Conservation (phyloP, 2,888 invertebrate species). For the Celastrina argiolus region DNA sequence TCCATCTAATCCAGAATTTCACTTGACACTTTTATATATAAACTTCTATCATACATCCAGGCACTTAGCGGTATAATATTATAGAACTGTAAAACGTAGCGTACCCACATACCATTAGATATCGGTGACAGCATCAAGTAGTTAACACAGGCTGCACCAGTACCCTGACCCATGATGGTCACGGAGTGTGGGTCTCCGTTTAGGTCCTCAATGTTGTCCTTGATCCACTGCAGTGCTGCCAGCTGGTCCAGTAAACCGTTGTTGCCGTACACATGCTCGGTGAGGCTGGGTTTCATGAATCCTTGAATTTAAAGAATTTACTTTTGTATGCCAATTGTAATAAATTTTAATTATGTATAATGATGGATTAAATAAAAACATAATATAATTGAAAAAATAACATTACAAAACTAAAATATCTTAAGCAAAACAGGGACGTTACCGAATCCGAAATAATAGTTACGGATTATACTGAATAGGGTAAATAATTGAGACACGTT, state of each 20-base stretch:
- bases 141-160: conserved; percentile 96
- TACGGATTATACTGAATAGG: too few relatives aligned
- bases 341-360: too few relatives aligned
- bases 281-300: conserved; percentile 86
- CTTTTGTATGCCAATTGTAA: too few relatives aligned
- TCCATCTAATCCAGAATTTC: too few relatives aligned
- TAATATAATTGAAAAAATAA: too few relatives aligned
- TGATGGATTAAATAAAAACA: too few relatives aligned
- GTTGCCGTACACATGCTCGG: conserved; percentile 87
- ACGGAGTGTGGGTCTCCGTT: conserved; percentile 93
- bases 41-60: too few relatives aligned
- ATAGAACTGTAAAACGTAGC: background rate
- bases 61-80: background rate
- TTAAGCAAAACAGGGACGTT: too few relatives aligned
- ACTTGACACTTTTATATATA: too few relatives aligned
- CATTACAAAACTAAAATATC: too few relatives aligned
- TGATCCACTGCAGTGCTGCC: conserved; percentile 96
- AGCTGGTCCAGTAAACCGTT: conserved; percentile 96
- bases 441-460: too few relatives aligned
- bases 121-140: conserved; percentile 95
- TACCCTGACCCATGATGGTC: conserved; percentile 96
- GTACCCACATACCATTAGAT: conserved; percentile 73
- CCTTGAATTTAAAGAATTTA: conserved; percentile 73
- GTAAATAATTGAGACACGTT: too few relatives aligned
- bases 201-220: conserved; percentile 93